Percentiles rank a stretch among this genome's conserved stretches.
phyloP scores from a whole-genome alignment of 2,888 invertebrate species.

The Willowsia nigromaculata region DNA sequence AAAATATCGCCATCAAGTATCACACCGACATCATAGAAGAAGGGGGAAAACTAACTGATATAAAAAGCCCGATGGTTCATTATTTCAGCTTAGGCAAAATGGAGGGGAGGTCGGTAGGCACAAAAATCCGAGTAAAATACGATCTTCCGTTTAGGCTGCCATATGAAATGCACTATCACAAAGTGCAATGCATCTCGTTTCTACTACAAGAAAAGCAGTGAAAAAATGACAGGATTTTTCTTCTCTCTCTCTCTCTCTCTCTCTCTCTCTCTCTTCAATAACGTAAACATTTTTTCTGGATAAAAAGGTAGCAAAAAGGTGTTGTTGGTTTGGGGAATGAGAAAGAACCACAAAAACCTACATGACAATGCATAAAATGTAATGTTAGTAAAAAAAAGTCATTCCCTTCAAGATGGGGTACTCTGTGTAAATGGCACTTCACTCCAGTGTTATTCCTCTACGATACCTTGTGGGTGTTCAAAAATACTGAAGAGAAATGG shows the following conservation, averaged over 20 bases:
- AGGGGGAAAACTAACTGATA: not conserved
- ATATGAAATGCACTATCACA: not conserved
- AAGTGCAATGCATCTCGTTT: not conserved
- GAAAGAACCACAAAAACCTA: not conserved
- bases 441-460: not conserved
- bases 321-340: not conserved
- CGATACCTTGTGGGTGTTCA: not conserved
- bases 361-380: slow-evolving; percentile 24
- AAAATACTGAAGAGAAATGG: not conserved
- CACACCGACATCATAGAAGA: not conserved
- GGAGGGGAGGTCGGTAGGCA: slow-evolving; percentile 36
- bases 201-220: not conserved
- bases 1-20: not conserved
- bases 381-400: not conserved
- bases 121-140: not conserved
- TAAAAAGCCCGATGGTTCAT: not conserved
- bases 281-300: not conserved
- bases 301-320: slow-evolving; percentile 16
- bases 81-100: slow-evolving; percentile 10
- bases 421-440: not conserved
- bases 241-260: no score
- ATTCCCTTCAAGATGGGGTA: not conserved
- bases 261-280: not conserved
- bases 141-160: no score
- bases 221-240: not conserved